phyloP scores from a whole-genome alignment of 1,140 invertebrate species.

The Tetraneura akinire region DNA sequence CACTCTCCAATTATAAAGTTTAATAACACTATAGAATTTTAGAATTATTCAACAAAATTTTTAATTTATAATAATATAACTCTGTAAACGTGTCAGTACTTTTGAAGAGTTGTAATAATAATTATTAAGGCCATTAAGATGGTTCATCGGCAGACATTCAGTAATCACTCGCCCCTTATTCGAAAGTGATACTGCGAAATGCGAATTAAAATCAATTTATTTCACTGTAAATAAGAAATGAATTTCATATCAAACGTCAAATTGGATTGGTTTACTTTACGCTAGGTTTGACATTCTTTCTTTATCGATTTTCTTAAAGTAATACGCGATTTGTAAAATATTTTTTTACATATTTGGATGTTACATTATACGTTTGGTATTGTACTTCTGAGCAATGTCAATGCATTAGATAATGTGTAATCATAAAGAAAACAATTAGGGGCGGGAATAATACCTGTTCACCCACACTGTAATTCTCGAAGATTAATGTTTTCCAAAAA shows the following conservation, averaged over 20 bases:
- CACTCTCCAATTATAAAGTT: no score
- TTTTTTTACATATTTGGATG: no score
- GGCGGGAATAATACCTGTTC: conserved; percentile 51
- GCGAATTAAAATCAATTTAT: conserved; percentile 15
- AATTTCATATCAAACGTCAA: not conserved
- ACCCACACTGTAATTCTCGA: conserved; percentile 44
- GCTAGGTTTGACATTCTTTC: not conserved
- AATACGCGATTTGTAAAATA: no score
- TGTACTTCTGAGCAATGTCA: not conserved
- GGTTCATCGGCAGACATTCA: no score
- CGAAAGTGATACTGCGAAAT: not conserved
- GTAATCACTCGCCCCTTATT: not conserved
- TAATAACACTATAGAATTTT: no score
- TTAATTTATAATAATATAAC: no score
- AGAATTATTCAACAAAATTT: no score
- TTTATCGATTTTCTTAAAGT: not conserved
- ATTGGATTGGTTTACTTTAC: not conserved
- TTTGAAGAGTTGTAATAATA: not conserved
- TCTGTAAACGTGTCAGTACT: no score
- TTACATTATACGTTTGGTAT: no score
- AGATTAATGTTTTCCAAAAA: conserved; percentile 49
- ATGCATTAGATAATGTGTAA: conserved; percentile 22
- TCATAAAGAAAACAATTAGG: conserved; percentile 50
- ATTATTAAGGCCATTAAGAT: no score
- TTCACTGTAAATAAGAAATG: not conserved